Conservation (phyloP, 2,888 invertebrate genomes). For the Eucriotettix oculatus region DNA sequence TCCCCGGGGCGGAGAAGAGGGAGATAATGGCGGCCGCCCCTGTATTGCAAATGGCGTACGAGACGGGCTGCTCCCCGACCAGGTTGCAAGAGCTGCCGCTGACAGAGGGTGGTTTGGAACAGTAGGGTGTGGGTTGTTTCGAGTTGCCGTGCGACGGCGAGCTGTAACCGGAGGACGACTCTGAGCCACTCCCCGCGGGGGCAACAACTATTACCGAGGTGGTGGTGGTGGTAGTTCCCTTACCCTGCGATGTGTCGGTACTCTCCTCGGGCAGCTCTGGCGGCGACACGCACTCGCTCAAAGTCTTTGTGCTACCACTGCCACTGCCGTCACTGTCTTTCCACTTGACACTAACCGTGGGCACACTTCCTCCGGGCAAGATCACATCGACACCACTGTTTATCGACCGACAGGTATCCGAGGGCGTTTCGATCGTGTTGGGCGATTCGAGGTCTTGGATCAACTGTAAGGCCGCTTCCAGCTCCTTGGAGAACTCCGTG, state of each 20-base stretch:
- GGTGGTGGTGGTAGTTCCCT: too few relatives aligned
- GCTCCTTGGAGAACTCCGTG: constrained; percentile 30
- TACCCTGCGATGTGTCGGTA: constrained; percentile 14
- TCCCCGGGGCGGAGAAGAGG: constrained; percentile 20
- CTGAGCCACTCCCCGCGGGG: constrained; percentile 22
- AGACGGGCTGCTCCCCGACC: constrained; percentile 17
- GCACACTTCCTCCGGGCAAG: constrained; percentile 3
- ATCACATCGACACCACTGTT: constrained; percentile 14
- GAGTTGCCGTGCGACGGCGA: constrained; percentile 24
- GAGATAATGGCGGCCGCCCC: constrained; percentile 29
- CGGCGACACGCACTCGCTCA: constrained; percentile 28
- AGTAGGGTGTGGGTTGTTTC: constrained; percentile 11
- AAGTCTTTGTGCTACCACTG: constrained; percentile 25
- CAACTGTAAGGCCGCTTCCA: constrained; percentile 31
- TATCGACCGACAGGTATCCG: constrained; percentile 22
- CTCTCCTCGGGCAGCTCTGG: constrained; percentile 17
- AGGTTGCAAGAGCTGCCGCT: constrained; percentile 24
- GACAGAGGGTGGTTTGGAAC: constrained; percentile 16
- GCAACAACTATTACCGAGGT: constrained; percentile 21
- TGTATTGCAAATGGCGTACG: constrained; percentile 28
- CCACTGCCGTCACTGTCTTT: constrained; percentile 17
- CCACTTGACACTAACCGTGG: constrained; percentile 19
- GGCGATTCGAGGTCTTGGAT: constrained; percentile 34
- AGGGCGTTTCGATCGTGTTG: constrained; percentile 29
- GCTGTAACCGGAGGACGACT: constrained; percentile 33